A percentile compares a stretch with the other conserved stretches of the same genome.
phyloP scores from a whole-genome alignment of 1,140 invertebrate genomes.

The Linepithema humile region DNA sequence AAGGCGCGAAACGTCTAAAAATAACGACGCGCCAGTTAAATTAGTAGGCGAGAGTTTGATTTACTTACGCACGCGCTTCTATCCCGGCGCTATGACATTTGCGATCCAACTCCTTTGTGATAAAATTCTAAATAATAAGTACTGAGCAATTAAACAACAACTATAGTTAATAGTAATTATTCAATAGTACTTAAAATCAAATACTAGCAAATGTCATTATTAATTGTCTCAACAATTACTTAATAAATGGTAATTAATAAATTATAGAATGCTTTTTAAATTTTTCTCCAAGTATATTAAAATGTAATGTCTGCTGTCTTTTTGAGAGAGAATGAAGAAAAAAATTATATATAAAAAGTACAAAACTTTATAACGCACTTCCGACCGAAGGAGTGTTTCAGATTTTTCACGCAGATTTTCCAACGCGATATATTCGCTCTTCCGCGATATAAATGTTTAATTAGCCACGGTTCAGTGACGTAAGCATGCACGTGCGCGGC shows the following conservation, averaged over 20 bases:
- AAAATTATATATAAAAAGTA: too few relatives aligned
- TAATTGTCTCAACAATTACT: too few relatives aligned
- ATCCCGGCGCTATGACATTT: neutral
- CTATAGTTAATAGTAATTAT: neutral
- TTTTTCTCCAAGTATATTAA: neutral
- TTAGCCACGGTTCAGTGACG: constrained; percentile 9
- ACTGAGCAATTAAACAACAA: neutral
- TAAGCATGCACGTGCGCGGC: too few relatives aligned
- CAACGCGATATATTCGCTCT: neutral
- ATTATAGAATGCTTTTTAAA: neutral
- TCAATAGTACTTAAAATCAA: too few relatives aligned
- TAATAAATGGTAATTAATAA: neutral
- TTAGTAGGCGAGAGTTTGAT: constrained; percentile 18
- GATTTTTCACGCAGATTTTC: neutral
- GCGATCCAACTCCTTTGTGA: neutral
- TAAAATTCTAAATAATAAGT: neutral
- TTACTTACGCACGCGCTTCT: neutral
- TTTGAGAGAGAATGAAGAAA: too few relatives aligned
- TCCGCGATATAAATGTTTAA: constrained; percentile 16
- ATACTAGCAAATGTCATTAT: too few relatives aligned
- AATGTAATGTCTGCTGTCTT: neutral
- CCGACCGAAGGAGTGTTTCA: neutral
- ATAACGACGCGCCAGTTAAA: constrained; percentile 45
- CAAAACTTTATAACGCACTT: too few relatives aligned
- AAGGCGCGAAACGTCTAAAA: constrained; percentile 71